phyloP scores from a whole-genome alignment of 2,113 vertebrate species.

The Meleagris gallopavo region DNA sequence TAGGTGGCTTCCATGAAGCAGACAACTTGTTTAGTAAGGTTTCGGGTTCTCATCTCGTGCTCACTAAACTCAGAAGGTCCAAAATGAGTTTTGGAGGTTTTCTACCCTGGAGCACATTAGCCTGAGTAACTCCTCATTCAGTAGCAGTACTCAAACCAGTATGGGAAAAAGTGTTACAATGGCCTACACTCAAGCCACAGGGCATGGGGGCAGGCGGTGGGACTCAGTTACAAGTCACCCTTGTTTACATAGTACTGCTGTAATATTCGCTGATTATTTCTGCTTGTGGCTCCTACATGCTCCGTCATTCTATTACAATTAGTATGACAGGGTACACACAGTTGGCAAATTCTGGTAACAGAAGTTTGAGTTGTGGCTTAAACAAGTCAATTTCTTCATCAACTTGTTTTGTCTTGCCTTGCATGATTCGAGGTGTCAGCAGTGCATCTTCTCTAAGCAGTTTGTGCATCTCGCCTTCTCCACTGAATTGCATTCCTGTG shows the following conservation, averaged over 20 bases:
- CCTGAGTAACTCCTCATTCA: background rate
- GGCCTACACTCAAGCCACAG: background rate
- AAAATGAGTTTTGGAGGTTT: background rate
- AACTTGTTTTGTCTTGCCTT: background rate
- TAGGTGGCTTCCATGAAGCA: background rate
- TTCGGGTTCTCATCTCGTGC: background rate
- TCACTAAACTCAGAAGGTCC: background rate
- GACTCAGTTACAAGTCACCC: background rate
- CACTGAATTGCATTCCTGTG: background rate
- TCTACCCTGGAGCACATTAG: background rate
- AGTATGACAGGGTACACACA: background rate
- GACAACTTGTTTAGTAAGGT: background rate
- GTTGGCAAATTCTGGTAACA: background rate
- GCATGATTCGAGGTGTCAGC: background rate
- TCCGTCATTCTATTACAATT: background rate
- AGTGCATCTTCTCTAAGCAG: background rate
- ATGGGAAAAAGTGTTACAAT: background rate
- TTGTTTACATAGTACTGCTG: background rate
- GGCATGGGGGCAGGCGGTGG: background rate
- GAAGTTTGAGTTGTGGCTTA: background rate
- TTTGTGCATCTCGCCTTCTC: background rate
- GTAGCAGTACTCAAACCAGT: background rate
- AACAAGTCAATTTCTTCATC: background rate
- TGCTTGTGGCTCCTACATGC: background rate
- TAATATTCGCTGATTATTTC: background rate